A percentile compares a stretch with the other conserved stretches of the same genome.
Evolutionary conservation across 2,888 invertebrate genomes (phyloP).

Genomic region (Pedicia rivosa): DNA sequence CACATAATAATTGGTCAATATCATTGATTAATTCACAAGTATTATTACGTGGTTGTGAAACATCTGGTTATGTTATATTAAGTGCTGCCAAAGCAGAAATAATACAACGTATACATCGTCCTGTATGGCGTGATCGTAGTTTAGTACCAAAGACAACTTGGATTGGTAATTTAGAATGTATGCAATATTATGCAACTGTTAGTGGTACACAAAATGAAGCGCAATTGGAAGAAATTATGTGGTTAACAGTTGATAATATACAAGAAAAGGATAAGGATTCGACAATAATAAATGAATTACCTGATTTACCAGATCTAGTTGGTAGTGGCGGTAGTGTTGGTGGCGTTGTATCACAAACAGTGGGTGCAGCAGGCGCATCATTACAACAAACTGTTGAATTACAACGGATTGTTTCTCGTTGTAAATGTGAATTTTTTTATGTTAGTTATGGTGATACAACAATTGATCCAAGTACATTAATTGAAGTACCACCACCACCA

Average conservation of each 20-base stretch:
- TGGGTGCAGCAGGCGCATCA: constrained; percentile 60
- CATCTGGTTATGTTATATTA: constrained; percentile 90
- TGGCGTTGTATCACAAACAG: constrained; percentile 84
- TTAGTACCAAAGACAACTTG: constrained; percentile 90
- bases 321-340: constrained; percentile 94
- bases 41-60: constrained; percentile 89
- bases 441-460: constrained; percentile 75
- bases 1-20: constrained; percentile 91
- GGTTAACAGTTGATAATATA: constrained; percentile 89
- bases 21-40: constrained; percentile 40
- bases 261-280: constrained; percentile 68
- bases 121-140: constrained; percentile 75
- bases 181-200: constrained; percentile 99
- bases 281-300: constrained; percentile 59
- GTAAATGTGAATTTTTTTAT: constrained; percentile 97
- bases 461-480: constrained; percentile 33
- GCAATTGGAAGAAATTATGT: constrained; percentile 72
- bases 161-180: constrained; percentile 87
- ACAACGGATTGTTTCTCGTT: constrained; percentile 92
- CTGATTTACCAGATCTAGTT: constrained; percentile 76
- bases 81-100: constrained; percentile 95
- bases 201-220: constrained; percentile 51
- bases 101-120: constrained; percentile 71
- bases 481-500: constrained; percentile 54
- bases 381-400: constrained; percentile 50